These are phyloP conservation scores for Gila robusta DNA, from an alignment of 2,797 vertebrate genomes.

Conservation along the genomic window DNA sequence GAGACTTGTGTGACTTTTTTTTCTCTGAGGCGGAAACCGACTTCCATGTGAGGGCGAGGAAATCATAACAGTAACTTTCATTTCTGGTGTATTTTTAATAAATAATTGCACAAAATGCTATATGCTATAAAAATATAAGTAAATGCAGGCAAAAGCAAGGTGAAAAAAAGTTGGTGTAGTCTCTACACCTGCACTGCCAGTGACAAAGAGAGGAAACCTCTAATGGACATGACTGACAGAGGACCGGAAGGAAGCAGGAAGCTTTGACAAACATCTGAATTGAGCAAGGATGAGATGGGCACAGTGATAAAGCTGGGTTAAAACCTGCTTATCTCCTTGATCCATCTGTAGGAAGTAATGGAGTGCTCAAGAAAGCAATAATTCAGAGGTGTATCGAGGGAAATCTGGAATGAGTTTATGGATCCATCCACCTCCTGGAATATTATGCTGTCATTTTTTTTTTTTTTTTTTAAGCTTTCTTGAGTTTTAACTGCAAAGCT, in stretches of 20 bases:
- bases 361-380: constrained; percentile 17
- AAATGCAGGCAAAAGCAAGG: neutral
- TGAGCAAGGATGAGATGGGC: neutral
- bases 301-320: constrained; percentile 8
- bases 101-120: neutral
- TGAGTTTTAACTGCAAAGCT: neutral
- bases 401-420: constrained; percentile 27
- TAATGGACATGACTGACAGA: constrained; percentile 21
- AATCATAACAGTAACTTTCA: neutral
- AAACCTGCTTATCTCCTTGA: constrained; percentile 27
- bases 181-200: neutral
- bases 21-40: neutral
- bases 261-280: constrained; percentile 26
- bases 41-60: neutral
- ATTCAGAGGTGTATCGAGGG: neutral
- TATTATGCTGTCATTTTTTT: neutral
- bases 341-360: constrained; percentile 12
- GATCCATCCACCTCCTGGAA: neutral
- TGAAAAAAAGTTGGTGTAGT: neutral
- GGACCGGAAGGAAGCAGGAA: neutral
- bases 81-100: neutral
- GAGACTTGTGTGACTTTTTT: neutral
- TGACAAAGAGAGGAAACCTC: constrained; percentile 2
- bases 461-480: neutral
- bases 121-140: neutral